Conservation (phyloP, 1,140 invertebrate species). For the Drosophila mauritiana region DNA sequence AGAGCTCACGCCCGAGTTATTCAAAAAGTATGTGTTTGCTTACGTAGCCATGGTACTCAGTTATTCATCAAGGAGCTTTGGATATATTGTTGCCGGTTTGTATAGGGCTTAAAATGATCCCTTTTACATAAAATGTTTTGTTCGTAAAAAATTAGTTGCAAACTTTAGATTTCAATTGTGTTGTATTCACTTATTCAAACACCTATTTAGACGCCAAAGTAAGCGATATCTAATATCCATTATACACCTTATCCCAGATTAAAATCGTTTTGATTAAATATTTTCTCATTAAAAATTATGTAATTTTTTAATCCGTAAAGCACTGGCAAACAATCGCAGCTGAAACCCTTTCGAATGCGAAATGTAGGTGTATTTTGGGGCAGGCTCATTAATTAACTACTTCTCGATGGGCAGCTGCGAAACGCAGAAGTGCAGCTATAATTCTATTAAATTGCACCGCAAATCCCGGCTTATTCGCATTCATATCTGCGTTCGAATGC, state of each 20-base stretch:
- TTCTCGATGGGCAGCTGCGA: conserved; percentile 16
- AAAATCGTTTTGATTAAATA: neutral
- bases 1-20: conserved; percentile 2
- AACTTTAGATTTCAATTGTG: neutral
- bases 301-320: neutral
- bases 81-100: too few relatives aligned
- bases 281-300: neutral
- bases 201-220: too few relatives aligned
- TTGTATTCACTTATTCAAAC: neutral
- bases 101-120: too few relatives aligned
- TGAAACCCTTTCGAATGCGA: neutral
- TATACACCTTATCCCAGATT: too few relatives aligned
- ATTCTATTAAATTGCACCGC: conserved; percentile 72
- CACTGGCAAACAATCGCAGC: neutral
- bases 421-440: conserved; percentile 56
- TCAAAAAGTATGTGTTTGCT: neutral
- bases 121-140: too few relatives aligned
- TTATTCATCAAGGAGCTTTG: neutral
- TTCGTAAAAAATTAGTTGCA: too few relatives aligned
- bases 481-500: conserved; percentile 43
- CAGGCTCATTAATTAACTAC: conserved; percentile 60
- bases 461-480: conserved; percentile 66
- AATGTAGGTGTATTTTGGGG: conserved; percentile 24
- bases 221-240: too few relatives aligned
- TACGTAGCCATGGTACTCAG: neutral